These are phyloP conservation scores for Colletes collaris DNA, from an alignment of 2,888 invertebrate species.

Conservation along the genomic window DNA sequence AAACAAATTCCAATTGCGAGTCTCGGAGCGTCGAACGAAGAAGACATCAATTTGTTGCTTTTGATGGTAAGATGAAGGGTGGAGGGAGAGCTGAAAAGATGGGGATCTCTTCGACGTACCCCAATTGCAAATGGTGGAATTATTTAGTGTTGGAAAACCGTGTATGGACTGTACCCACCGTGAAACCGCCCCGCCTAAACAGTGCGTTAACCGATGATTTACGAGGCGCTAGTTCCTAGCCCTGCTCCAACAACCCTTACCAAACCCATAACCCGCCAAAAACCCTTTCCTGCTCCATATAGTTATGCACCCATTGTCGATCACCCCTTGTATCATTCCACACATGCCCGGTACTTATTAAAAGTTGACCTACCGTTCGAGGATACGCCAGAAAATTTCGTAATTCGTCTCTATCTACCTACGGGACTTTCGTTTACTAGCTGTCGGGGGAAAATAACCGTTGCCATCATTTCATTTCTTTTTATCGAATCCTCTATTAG, in stretches of 20 bases:
- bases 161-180: constrained; percentile 81
- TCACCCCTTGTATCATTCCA: constrained; percentile 68
- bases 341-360: constrained; percentile 74
- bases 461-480: not conserved
- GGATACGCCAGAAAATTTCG: constrained; percentile 20
- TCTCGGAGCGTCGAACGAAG: constrained; percentile 54
- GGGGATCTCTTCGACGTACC: constrained; percentile 56
- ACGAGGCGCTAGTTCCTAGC: constrained; percentile 71
- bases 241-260: constrained; percentile 56
- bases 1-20: not conserved
- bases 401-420: constrained; percentile 4
- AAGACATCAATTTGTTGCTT: constrained; percentile 71
- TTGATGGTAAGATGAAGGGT: constrained; percentile 4
- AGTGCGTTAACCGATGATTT: constrained; percentile 83
- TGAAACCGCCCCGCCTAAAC: constrained; percentile 83
- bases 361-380: constrained; percentile 58
- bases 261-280: constrained; percentile 46
- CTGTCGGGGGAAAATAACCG: not conserved
- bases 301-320: constrained; percentile 75
- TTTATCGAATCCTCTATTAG: too few species aligned
- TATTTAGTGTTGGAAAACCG: constrained; percentile 79
- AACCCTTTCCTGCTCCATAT: constrained; percentile 76
- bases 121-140: constrained; percentile 79
- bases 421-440: not conserved
- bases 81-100: constrained; percentile 37